Conservation (phyloP, 2,113 vertebrate genomes). For the sheep (Ovis aries) region DNA sequence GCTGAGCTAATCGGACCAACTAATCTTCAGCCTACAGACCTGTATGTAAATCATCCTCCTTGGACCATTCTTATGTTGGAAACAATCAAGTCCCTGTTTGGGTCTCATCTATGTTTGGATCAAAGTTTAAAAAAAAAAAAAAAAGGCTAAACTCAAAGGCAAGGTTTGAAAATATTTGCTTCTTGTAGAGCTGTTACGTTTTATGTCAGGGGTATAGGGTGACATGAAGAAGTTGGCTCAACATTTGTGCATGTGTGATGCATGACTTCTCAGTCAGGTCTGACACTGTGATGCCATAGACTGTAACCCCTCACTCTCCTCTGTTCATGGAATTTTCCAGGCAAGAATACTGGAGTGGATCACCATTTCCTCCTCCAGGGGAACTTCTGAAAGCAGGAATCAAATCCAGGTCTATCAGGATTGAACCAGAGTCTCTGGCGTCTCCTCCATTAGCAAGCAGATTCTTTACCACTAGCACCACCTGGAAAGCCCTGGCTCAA, state of each 20-base stretch:
- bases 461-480: background rate
- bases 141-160: background rate
- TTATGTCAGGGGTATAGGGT: no score
- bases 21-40: background rate
- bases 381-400: background rate
- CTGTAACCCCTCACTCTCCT: background rate
- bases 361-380: background rate
- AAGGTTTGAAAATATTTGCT: no score
- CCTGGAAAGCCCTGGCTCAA: background rate
- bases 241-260: background rate
- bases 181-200: no score
- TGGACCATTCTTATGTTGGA: background rate
- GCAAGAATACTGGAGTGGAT: background rate
- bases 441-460: background rate
- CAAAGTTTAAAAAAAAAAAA: background rate
- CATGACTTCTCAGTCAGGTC: background rate
- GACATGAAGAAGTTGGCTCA: background rate
- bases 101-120: background rate
- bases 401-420: background rate
- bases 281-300: background rate
- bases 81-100: background rate
- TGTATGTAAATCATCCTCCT: background rate
- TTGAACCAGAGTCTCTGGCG: background rate
- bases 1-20: background rate
- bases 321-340: background rate